Evolutionary conservation across 2,888 invertebrate genomes (phyloP).

Genomic region (Scotopteryx bipunctaria): DNA sequence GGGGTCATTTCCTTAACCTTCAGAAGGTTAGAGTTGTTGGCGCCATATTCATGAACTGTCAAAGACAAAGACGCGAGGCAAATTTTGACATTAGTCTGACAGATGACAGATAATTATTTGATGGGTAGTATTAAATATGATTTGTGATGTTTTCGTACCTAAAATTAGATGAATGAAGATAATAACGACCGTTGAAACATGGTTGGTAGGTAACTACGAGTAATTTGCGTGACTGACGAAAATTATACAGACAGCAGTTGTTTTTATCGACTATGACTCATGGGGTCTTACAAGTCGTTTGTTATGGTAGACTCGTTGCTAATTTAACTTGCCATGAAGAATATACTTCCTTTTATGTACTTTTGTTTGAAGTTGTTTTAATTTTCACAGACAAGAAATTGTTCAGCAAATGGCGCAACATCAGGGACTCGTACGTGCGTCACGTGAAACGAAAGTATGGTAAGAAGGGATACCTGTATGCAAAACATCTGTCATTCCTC

Average conservation of each 20-base stretch:
- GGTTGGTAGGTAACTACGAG: not conserved
- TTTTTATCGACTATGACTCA: constrained; percentile 11
- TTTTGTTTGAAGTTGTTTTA: no score
- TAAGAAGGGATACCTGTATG: constrained; percentile 60
- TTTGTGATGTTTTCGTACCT: no score
- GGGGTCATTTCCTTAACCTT: not conserved
- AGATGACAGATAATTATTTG: no score
- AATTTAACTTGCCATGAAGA: no score
- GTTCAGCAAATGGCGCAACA: constrained; percentile 71
- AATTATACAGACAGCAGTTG: constrained; percentile 17
- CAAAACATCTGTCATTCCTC: constrained; percentile 62
- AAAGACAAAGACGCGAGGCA: no score
- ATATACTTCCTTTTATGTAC: no score
- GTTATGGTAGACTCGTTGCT: not conserved
- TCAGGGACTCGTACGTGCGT: constrained; percentile 71
- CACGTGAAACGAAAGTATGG: constrained; percentile 48
- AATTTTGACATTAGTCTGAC: no score
- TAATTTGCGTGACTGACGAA: constrained; percentile 14
- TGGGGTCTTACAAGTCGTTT: not conserved
- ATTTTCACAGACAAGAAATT: constrained; percentile 65
- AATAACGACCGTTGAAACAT: not conserved
- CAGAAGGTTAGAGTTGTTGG: not conserved
- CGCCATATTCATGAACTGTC: no score
- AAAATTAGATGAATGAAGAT: no score
- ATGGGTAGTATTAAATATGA: no score